phyloP scores from a whole-genome alignment of 2,888 invertebrate species.

The Baccha elongata region DNA sequence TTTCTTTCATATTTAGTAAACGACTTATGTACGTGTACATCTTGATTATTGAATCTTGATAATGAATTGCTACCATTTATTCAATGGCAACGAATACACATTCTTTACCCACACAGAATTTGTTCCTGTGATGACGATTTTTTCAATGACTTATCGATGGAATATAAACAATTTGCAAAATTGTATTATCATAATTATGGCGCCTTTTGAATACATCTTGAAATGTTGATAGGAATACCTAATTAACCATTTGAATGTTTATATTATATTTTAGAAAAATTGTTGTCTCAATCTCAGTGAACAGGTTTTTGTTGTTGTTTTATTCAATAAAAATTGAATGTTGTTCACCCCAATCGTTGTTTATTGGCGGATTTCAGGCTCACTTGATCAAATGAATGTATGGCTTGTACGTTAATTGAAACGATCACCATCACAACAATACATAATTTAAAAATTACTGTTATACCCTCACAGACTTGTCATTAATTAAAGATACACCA shows the following conservation, averaged over 20 bases:
- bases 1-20: no score
- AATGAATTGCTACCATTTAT: no score
- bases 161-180: neutral
- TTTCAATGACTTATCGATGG: no score
- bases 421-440: neutral
- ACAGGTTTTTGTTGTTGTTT: no score
- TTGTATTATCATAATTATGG: constrained; percentile 8
- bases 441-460: neutral
- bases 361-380: constrained; percentile 5
- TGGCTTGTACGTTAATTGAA: constrained; percentile 1
- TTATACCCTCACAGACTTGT: no score
- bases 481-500: constrained; percentile 15
- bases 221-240: neutral
- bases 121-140: no score
- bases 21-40: no score
- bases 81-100: no score
- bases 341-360: constrained; percentile 16
- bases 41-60: no score
- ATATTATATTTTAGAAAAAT: neutral
- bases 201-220: neutral
- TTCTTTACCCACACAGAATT: no score
- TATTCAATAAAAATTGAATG: constrained; percentile 12
- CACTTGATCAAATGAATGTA: neutral
- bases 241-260: constrained; percentile 10
- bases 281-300: constrained; percentile 17